Percentiles rank a stretch among this genome's conserved stretches.
These are phyloP conservation scores for Aythya fuligula DNA, from an alignment of 2,797 vertebrate species.

Conservation along the genomic window DNA sequence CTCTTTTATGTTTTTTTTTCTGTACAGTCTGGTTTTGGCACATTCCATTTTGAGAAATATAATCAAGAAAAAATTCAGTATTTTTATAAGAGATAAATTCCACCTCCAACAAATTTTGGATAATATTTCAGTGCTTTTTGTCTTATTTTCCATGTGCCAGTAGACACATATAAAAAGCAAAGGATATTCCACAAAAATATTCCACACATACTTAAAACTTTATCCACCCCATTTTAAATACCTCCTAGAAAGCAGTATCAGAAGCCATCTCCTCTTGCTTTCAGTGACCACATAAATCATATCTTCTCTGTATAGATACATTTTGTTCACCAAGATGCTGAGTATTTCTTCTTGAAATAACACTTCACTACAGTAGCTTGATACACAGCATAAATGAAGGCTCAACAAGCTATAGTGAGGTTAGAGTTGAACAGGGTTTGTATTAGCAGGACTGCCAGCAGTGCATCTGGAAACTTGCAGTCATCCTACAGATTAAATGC, in stretches of 20 bases:
- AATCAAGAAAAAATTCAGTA: not conserved
- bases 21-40: not conserved
- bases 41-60: not conserved
- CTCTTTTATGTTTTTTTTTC: not conserved
- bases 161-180: not conserved
- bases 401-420: not conserved
- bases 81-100: not conserved
- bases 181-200: not conserved
- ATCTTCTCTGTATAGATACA: not conserved
- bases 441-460: not conserved
- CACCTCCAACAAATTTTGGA: not conserved
- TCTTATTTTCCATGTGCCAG: not conserved
- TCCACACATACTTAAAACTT: fast-evolving
- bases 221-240: not conserved
- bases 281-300: not conserved
- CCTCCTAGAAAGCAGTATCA: not conserved
- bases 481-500: not conserved
- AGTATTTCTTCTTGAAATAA: not conserved
- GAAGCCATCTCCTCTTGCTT: not conserved
- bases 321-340: not conserved
- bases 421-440: not conserved
- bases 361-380: not conserved
- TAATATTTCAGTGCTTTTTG: not conserved
- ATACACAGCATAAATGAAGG: not conserved
- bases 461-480: not conserved